A percentile compares a stretch with the other conserved stretches of the same genome.
Conservation (phyloP, 2,888 invertebrate species). For the Baccha elongata region DNA sequence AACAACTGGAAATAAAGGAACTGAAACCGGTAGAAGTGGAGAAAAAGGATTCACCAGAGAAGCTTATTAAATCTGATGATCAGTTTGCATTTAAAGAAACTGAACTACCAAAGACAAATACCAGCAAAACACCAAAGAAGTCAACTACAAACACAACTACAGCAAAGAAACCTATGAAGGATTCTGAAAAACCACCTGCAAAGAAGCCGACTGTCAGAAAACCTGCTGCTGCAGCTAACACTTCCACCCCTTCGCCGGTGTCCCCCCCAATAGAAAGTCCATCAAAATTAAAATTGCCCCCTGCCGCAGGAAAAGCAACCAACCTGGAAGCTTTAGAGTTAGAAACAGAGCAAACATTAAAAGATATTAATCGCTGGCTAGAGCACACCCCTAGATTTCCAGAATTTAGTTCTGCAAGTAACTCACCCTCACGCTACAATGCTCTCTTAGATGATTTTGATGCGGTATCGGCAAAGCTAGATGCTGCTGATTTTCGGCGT, state of each 20-base stretch:
- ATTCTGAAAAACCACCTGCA: conserved; percentile 82
- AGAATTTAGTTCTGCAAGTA: conserved; percentile 90
- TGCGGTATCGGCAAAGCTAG: conserved; percentile 82
- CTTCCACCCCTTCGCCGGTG: conserved; percentile 18
- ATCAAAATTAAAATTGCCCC: conserved; percentile 44
- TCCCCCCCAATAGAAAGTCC: conserved; percentile 12
- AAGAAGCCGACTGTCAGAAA: conserved; percentile 81
- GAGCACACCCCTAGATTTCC: conserved; percentile 91
- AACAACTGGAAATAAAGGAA: conserved; percentile 80
- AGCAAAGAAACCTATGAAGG: conserved; percentile 72
- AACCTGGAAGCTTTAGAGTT: conserved; percentile 87
- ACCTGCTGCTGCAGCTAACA: conserved; percentile 1
- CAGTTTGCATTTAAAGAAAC: conserved; percentile 48
- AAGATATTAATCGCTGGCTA: conserved; percentile 95
- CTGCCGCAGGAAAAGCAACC: conserved; percentile 59
- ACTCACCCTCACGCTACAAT: conserved; percentile 88
- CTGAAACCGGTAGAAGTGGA: conserved; percentile 18
- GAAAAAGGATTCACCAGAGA: conserved; percentile 4
- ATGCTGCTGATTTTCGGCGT: conserved; percentile 82
- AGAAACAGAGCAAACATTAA: conserved; percentile 86
- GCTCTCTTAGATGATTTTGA: conserved; percentile 86
- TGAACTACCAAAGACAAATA: conserved; percentile 63
- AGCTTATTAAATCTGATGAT: conserved; percentile 17
- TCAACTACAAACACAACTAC: conserved; percentile 27
- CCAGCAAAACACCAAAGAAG: conserved; percentile 71